Evolutionary conservation across 1,140 invertebrate species (phyloP).

Genomic region (Oreohelix idahoensis): DNA sequence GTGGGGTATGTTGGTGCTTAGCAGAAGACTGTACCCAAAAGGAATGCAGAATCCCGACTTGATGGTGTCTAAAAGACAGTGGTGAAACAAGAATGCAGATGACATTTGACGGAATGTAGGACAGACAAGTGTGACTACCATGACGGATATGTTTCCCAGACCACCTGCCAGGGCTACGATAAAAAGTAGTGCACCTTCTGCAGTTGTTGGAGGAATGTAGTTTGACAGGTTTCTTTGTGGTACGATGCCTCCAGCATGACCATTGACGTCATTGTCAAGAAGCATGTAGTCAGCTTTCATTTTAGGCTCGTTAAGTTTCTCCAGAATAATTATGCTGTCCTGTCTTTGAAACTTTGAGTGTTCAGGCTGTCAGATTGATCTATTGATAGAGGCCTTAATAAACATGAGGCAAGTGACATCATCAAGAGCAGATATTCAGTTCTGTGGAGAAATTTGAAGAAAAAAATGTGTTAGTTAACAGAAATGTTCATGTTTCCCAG

Average conservation of each 20-base stretch:
- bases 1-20: slow-evolving; percentile 87
- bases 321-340: neutral
- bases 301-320: neutral
- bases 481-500: neutral
- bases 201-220: slow-evolving; percentile 29
- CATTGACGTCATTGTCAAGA: neutral
- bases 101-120: slow-evolving; percentile 58
- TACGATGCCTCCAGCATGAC: neutral
- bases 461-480: neutral
- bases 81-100: slow-evolving; percentile 67
- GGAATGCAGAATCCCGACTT: slow-evolving; percentile 62
- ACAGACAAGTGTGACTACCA: slow-evolving; percentile 79
- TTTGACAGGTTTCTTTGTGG: slow-evolving; percentile 24
- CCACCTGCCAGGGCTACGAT: slow-evolving; percentile 85
- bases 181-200: slow-evolving; percentile 84
- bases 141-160: slow-evolving; percentile 85
- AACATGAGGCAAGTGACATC: neutral
- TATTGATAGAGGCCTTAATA: neutral
- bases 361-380: neutral
- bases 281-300: slow-evolving; percentile 28
- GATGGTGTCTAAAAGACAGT: slow-evolving; percentile 63
- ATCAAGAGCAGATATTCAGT: neutral
- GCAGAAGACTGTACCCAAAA: slow-evolving; percentile 82
- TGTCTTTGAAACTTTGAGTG: neutral
- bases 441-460: neutral